Percentiles rank a stretch among this genome's conserved stretches.
Evolutionary conservation across 2,888 invertebrate genomes (phyloP).

Genomic region (Hesperia comma): DNA sequence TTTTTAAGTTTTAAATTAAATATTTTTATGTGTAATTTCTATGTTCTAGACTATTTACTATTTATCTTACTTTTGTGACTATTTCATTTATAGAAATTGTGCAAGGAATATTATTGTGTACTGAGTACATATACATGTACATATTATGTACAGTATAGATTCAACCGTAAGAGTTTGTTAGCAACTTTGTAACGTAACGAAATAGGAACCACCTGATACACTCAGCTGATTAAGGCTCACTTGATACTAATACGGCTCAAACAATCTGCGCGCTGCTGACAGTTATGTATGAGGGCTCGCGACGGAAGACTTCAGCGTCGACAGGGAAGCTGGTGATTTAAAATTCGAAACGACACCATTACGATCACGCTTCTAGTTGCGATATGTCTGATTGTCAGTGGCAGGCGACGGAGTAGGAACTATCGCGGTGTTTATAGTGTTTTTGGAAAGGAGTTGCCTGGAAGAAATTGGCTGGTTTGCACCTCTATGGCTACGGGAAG

Average conservation of each 20-base stretch:
- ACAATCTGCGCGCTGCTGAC: conserved; percentile 8
- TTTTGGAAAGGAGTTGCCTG: too few species aligned
- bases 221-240: not conserved
- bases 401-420: not conserved
- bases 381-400: not conserved
- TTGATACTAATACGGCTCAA: conserved; percentile 26
- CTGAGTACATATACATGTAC: too few species aligned
- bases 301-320: conserved; percentile 31
- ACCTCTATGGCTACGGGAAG: too few species aligned
- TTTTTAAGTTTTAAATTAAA: too few species aligned
- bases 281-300: conserved; percentile 34
- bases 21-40: too few species aligned
- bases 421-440: not conserved
- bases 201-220: not conserved
- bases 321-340: conserved; percentile 26
- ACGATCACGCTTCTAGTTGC: not conserved
- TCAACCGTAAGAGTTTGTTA: too few species aligned
- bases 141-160: too few species aligned
- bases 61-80: too few species aligned
- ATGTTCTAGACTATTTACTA: too few species aligned
- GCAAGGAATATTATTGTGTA: too few species aligned
- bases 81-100: too few species aligned
- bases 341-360: conserved; percentile 37
- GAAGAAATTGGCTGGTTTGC: too few species aligned
- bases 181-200: not conserved